phyloP scores from a whole-genome alignment of 2,113 vertebrate genomes.

The Tylochromis polylepis region DNA sequence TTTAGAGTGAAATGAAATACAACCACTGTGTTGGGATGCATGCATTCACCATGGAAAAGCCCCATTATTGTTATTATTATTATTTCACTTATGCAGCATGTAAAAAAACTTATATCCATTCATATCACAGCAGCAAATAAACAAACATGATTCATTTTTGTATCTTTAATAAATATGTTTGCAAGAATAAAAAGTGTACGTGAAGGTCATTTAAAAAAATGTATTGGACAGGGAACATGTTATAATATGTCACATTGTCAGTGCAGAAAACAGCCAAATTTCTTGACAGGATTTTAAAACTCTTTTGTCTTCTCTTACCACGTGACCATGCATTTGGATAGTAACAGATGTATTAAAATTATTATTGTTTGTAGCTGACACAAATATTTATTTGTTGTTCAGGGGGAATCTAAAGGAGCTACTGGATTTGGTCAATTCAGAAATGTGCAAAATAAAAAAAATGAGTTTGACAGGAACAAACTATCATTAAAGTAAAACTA shows the following conservation, averaged over 20 bases:
- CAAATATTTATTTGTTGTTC: background rate
- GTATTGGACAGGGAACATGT: background rate
- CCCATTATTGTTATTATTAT: background rate
- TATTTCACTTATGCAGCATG: background rate
- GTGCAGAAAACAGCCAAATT: background rate
- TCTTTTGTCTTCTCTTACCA: background rate
- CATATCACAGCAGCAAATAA: background rate
- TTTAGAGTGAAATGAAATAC: background rate
- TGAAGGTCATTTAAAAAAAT: background rate
- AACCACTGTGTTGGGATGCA: background rate
- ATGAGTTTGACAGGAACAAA: accelerated
- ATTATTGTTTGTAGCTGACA: background rate
- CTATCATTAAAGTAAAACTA: background rate
- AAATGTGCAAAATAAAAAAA: background rate
- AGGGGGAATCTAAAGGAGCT: background rate
- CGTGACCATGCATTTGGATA: background rate
- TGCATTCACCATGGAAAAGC: background rate
- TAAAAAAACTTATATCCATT: background rate
- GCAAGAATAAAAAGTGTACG: background rate
- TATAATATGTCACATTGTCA: background rate
- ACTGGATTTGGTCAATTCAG: background rate
- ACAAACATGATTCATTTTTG: background rate
- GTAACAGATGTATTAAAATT: background rate
- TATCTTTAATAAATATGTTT: background rate
- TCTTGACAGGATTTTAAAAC: background rate